phyloP scores from a whole-genome alignment of 1,140 invertebrate species.

The Agrilus planipennis region DNA sequence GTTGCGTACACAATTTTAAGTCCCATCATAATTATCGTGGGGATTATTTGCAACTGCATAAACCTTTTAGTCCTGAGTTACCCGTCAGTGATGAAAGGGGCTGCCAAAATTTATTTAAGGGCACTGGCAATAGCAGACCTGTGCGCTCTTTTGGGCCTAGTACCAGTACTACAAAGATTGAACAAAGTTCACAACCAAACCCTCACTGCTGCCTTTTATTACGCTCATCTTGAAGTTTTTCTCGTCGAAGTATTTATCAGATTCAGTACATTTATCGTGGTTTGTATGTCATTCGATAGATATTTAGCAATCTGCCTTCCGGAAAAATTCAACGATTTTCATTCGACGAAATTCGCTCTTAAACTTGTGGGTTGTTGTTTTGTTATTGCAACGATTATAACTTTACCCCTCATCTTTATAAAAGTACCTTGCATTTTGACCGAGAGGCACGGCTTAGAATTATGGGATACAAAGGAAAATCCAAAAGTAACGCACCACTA shows the following conservation, averaged over 20 bases:
- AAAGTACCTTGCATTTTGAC: not conserved
- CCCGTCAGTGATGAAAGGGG: not conserved
- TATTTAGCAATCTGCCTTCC: not conserved
- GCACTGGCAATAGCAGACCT: conserved; percentile 3
- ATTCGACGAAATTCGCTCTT: not conserved
- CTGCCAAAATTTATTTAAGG: conserved; percentile 1
- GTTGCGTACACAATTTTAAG: not conserved
- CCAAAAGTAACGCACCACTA: not conserved
- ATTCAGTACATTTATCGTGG: not conserved
- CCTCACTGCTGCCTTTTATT: not conserved
- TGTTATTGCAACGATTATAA: not conserved
- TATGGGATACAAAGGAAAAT: not conserved
- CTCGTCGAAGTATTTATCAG: not conserved
- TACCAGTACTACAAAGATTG: not conserved
- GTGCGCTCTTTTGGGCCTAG: not conserved
- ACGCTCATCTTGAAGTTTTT: not conserved
- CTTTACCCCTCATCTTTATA: not conserved
- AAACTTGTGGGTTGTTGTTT: not conserved
- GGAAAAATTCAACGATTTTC: not conserved
- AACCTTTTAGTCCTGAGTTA: not conserved
- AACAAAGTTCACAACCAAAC: not conserved
- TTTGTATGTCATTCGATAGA: not conserved
- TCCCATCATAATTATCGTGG: not conserved
- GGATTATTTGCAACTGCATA: not conserved
- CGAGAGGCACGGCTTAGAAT: not conserved